Percentiles rank a stretch among this genome's conserved stretches.
phyloP scores from a whole-genome alignment of 2,888 invertebrate genomes.

The Papilio elwesi region DNA sequence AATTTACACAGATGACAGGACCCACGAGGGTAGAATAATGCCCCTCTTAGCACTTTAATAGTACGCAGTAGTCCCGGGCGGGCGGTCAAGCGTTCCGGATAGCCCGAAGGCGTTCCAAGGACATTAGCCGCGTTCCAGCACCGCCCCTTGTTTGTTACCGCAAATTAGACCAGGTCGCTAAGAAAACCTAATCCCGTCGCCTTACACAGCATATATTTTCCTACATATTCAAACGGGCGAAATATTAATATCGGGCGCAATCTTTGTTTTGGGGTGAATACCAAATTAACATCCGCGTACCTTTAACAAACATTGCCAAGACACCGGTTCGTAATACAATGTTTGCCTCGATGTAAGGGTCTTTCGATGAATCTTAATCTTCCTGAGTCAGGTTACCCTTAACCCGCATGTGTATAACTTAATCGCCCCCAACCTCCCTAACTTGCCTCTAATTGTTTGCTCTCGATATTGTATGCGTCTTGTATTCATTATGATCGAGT shows the following conservation, averaged over 20 bases:
- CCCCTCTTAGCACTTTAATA: slow-evolving; percentile 83
- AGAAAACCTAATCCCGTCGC: slow-evolving; percentile 53
- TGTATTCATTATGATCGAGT: slow-evolving; percentile 49
- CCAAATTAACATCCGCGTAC: slow-evolving; percentile 82
- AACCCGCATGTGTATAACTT: slow-evolving; percentile 83
- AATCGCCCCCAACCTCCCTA: slow-evolving; percentile 76
- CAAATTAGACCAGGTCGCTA: slow-evolving; percentile 69
- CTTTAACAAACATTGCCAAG: slow-evolving; percentile 79
- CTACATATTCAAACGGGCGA: slow-evolving; percentile 50
- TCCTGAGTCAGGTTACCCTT: slow-evolving; percentile 80
- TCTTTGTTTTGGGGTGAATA: slow-evolving; percentile 73
- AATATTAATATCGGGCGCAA: slow-evolving; percentile 78
- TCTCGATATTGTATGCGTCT: slow-evolving; percentile 80
- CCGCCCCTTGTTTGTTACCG: slow-evolving; percentile 79
- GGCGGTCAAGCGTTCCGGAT: slow-evolving; percentile 74
- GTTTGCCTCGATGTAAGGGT: slow-evolving; percentile 81
- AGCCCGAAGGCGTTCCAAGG: slow-evolving; percentile 72
- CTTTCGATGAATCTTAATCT: slow-evolving; percentile 82
- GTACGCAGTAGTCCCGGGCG: slow-evolving; percentile 66
- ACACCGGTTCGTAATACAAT: slow-evolving; percentile 79
- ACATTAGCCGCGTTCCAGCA: slow-evolving; percentile 66
- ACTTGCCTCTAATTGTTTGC: slow-evolving; percentile 83
- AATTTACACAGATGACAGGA: slow-evolving; percentile 78
- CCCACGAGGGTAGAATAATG: slow-evolving; percentile 76
- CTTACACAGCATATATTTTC: slow-evolving; percentile 60